phyloP scores from a whole-genome alignment of 1,140 invertebrate genomes.

The Drosophila grimshawi region DNA sequence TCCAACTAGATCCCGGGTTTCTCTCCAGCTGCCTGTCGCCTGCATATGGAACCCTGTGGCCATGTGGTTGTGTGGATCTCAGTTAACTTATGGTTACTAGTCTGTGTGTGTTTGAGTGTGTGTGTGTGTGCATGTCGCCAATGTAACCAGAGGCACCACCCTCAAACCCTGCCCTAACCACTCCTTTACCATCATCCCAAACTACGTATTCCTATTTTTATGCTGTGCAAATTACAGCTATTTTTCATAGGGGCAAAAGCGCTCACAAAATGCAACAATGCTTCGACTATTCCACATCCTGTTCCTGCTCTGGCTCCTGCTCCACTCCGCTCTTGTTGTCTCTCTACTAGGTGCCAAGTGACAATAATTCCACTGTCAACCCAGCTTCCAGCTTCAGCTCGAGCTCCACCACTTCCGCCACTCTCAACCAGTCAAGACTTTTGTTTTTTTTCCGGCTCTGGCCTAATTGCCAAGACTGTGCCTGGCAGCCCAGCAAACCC shows the following conservation, averaged over 20 bases:
- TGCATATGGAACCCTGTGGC: slow-evolving; percentile 71
- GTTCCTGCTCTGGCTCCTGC: slow-evolving; percentile 13
- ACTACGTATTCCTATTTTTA: slow-evolving; percentile 75
- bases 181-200: background rate
- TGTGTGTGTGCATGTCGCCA: slow-evolving; percentile 19
- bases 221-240: slow-evolving; percentile 83
- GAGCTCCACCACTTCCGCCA: background rate
- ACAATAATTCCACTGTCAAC: slow-evolving; percentile 74
- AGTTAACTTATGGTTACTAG: slow-evolving; percentile 80
- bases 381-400: slow-evolving; percentile 1
- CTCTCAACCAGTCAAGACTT: slow-evolving; percentile 39
- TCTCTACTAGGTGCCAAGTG: slow-evolving; percentile 74
- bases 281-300: slow-evolving; percentile 28
- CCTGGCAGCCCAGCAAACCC: slow-evolving; percentile 24
- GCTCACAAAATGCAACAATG: slow-evolving; percentile 53
- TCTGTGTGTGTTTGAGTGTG: slow-evolving; percentile 33
- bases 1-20: background rate
- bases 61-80: slow-evolving; percentile 79
- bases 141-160: background rate
- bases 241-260: slow-evolving; percentile 80
- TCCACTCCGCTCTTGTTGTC: slow-evolving; percentile 26
- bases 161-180: background rate
- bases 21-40: slow-evolving; percentile 46
- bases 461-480: slow-evolving; percentile 77
- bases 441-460: slow-evolving; percentile 65